phyloP scores from a whole-genome alignment of 2,888 invertebrate species.

The Drosophila borealis region DNA sequence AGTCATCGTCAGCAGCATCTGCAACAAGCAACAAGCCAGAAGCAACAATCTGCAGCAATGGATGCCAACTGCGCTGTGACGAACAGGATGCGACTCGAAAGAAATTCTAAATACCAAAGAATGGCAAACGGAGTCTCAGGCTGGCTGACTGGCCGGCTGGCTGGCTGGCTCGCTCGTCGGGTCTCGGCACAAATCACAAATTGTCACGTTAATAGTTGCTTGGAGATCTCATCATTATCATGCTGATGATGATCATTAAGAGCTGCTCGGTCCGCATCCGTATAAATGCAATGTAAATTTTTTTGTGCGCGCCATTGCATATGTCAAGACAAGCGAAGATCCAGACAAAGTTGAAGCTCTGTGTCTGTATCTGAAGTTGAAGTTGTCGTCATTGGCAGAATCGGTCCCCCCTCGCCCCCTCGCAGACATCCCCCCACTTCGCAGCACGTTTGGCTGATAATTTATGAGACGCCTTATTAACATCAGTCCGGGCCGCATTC shows the following conservation, averaged over 20 bases:
- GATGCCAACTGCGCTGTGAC: constrained; percentile 51
- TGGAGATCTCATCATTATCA: constrained; percentile 21
- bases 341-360: constrained; percentile 17
- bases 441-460: constrained; percentile 77
- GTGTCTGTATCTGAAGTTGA: constrained; percentile 12
- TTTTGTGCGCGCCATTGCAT: constrained; percentile 76
- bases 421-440: constrained; percentile 10
- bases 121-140: constrained; percentile 31
- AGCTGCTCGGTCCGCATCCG: constrained; percentile 64
- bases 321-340: constrained; percentile 64
- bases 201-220: constrained; percentile 79
- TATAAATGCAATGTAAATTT: constrained; percentile 81
- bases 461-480: constrained; percentile 82
- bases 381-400: constrained; percentile 45
- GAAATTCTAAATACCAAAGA: constrained; percentile 79
- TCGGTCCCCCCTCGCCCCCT: constrained; percentile 25
- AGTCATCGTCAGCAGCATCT: constrained; percentile 63
- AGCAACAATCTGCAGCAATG: constrained; percentile 32
- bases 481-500: constrained; percentile 69
- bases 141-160: constrained; percentile 19
- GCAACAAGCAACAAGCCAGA: not conserved
- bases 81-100: constrained; percentile 68
- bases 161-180: constrained; percentile 12
- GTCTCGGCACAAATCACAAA: constrained; percentile 75
- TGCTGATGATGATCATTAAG: constrained; percentile 18